Conservation (phyloP, 2,888 invertebrate genomes). For the Alloplasta piceator region DNA sequence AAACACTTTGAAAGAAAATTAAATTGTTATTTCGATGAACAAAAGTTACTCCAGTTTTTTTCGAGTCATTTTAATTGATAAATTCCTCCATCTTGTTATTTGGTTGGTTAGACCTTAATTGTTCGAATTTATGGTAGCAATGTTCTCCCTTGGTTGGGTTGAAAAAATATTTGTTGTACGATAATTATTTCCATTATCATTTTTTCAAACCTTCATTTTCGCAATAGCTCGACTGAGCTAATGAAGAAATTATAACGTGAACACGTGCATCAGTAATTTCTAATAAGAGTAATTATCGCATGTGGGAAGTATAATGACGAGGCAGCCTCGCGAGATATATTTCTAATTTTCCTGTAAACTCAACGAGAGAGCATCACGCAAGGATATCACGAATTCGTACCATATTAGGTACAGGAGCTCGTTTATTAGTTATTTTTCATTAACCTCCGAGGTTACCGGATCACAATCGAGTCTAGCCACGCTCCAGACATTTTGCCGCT, state of each 20-base stretch:
- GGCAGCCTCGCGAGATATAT: constrained; percentile 55
- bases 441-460: constrained; percentile 63
- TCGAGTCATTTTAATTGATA: too few species aligned
- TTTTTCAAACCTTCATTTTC: too few species aligned
- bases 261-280: constrained; percentile 71
- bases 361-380: constrained; percentile 10
- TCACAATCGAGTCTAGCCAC: constrained; percentile 57
- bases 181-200: too few species aligned
- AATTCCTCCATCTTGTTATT: too few species aligned
- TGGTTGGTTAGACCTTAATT: too few species aligned
- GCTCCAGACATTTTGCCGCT: constrained; percentile 30
- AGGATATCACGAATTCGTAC: not conserved
- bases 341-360: constrained; percentile 24
- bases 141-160: too few species aligned
- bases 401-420: constrained; percentile 11
- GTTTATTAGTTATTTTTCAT: constrained; percentile 66
- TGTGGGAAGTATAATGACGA: constrained; percentile 54
- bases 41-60: too few species aligned
- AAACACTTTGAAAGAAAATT: too few species aligned
- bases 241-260: constrained; percentile 47
- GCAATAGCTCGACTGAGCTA: not conserved
- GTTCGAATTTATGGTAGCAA: too few species aligned
- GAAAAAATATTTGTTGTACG: too few species aligned
- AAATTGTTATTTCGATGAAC: too few species aligned
- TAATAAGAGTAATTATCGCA: constrained; percentile 72